Evolutionary conservation across 64 coral and sea anemone species (phyloP), one percentile per base, ranked within the genome.

Genomic region (Cladopsammia gracilis): DNA sequence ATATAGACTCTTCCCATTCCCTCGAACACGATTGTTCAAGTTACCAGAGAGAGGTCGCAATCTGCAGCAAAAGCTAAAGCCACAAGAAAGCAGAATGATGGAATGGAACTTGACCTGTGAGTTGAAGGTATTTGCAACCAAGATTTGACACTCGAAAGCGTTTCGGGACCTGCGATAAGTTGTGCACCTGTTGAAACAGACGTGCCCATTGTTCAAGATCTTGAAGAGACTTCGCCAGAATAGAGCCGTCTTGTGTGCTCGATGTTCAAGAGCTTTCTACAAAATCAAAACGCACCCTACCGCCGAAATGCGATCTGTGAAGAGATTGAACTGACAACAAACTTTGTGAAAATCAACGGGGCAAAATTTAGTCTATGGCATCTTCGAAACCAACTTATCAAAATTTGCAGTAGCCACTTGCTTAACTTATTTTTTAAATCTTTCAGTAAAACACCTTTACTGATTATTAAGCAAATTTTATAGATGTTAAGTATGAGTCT

Each of bases 261-360:
- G 4, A 7, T 16, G 43, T 48, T 76, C 10, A 53, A 23, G 6
- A 4, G 15, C 15, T 76, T 76, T 52, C 48, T 52, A 5, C 16
- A 53, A 20, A 76, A 46, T 52, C 73, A 53, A 76, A 76, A 46
- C n/a, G n/a, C n/a, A n/a, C 45, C 48, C 52, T 52, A 19, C 10
- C 73, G 73, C 16, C 18, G 73, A 54, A 76, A 76, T 53, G 73
- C 73, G 18, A 76, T 76, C n/a, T 76, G 73, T 16, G 73, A 76
- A 20, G 47, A 76, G 48, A 46, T 76, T 16, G 73, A 76, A 46
- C 51, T 50, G 73, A 48, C 10, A 13, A 76, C 48, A 6, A 20
- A 18, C 11, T 24, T 76, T 50, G 48, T 76, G 4, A 76, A 76
- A 76, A 52, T 76, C 48, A 76, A 76, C 19, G 73, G 73, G 12